Evolutionary conservation across 2,888 invertebrate species (phyloP).

Genomic region (Xestia xanthographa): DNA sequence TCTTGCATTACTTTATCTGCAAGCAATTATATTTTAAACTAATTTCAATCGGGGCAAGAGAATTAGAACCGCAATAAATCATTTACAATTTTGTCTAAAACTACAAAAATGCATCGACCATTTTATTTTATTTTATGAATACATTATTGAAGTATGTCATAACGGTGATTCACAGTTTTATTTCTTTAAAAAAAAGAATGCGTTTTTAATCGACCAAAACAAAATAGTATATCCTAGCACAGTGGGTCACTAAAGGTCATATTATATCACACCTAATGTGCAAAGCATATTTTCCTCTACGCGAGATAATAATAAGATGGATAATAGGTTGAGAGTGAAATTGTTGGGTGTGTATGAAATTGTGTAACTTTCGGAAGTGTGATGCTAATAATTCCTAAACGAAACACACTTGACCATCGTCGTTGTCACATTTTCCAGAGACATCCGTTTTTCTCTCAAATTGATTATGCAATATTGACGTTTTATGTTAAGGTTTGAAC

Average conservation of each 20-base stretch:
- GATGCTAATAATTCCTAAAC: constrained; percentile 40
- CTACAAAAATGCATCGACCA: background rate
- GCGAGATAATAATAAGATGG: background rate
- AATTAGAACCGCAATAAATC: background rate
- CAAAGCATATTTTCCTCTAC: constrained; percentile 7
- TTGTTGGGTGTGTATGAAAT: constrained; percentile 14
- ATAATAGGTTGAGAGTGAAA: background rate
- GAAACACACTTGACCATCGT: constrained; percentile 37
- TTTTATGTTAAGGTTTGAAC: background rate
- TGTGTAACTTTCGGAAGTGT: constrained; percentile 50
- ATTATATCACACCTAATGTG: constrained; percentile 51
- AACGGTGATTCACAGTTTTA: constrained; percentile 49
- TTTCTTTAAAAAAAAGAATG: constrained; percentile 48
- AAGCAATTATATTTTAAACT: no score
- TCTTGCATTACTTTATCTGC: background rate
- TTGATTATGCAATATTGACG: constrained; percentile 11
- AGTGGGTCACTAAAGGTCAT: constrained; percentile 51
- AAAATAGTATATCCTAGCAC: constrained; percentile 47
- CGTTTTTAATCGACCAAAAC: constrained; percentile 51
- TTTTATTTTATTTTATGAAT: constrained; percentile 26
- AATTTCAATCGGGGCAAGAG: no score
- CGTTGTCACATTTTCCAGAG: constrained; percentile 26
- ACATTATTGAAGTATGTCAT: constrained; percentile 33
- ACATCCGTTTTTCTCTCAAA: constrained; percentile 26
- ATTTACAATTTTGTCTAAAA: background rate